phyloP scores from a whole-genome alignment of 2,113 vertebrate species.

The Heterochromis multidens region DNA sequence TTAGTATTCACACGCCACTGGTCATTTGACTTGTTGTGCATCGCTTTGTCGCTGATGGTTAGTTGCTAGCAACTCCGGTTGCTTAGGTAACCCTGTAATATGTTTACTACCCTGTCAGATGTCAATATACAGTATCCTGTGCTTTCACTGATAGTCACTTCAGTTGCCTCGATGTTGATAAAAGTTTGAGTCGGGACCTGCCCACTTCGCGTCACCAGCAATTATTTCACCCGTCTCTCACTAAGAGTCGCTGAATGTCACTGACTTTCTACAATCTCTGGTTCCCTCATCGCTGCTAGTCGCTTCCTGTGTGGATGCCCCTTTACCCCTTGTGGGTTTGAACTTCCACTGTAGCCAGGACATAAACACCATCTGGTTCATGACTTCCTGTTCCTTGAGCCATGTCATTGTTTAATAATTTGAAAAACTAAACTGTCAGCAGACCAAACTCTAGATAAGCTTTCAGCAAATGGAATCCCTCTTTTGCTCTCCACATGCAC shows the following conservation, averaged over 20 bases:
- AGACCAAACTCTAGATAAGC: too few species aligned
- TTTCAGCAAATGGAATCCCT: too few species aligned
- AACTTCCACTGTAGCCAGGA: too few species aligned
- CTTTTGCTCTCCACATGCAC: too few species aligned
- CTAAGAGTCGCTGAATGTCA: not conserved
- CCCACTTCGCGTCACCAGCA: too few species aligned
- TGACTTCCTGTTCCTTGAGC: too few species aligned
- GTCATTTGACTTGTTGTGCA: not conserved
- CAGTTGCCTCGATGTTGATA: not conserved
- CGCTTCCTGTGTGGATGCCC: too few species aligned
- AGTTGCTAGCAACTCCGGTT: not conserved
- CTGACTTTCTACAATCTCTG: not conserved
- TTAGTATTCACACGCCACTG: not conserved
- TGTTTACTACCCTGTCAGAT: not conserved
- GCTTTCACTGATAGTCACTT: not conserved
- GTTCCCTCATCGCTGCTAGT: not conserved
- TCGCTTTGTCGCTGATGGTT: not conserved
- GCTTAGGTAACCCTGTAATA: not conserved
- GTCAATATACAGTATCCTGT: fast-evolving
- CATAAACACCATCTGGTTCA: too few species aligned
- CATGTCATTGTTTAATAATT: too few species aligned
- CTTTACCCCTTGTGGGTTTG: too few species aligned
- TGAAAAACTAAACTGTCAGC: too few species aligned
- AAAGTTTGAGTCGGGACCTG: not conserved
- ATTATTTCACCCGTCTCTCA: too few species aligned